Evolutionary conservation across 2,113 vertebrate species (phyloP), one percentile per base, ranked within the genome.

Genomic region (Rafetus swinhoei): DNA sequence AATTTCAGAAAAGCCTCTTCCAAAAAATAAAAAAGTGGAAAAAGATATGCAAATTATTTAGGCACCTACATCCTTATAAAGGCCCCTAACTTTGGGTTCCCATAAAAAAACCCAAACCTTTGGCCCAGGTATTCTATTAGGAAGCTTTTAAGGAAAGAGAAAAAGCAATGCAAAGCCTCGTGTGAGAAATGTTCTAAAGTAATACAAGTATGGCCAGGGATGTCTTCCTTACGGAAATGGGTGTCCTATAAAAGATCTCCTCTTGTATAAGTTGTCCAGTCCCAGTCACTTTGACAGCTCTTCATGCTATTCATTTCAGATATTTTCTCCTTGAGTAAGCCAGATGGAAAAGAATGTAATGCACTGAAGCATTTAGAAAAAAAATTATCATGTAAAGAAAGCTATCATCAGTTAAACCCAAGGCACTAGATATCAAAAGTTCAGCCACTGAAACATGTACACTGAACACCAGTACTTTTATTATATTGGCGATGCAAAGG

Each of bases 251-350:
- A 56, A 59, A 29, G 15, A n/a, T 74, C 60, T 3, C 56, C 87
- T n/a, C 50, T 45, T 76, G 52, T 2, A 57, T 4, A 32, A 91
- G 62, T 50, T 25, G 86, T 24, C 60, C 86, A 76, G 83, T 86
- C 21, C 6, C 80, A 13, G 56, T 6, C 10, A 2, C 52, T 90
- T 53, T 35, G 50, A 13, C 79, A 87, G 1, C n/a, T 19, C 12
- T 81, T 80, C 50, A 11, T 82, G 95, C 62, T 79, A 56, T 82
- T 92, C 0, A 0, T 88, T 93, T 90, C 93, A 39, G 84, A 76
- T 82, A 86, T 95, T 95, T 94, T 95, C 95, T 79, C 72, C 95
- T 92, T 93, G 92, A 96, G 95, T 89, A 94, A 93, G 86, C 89
- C 79, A 88, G 85, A 96, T 85, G 85, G 95, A 94, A 91, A 81